Percentiles rank a stretch among this genome's conserved stretches.
These are phyloP conservation scores for Zoanthus sansibaricus DNA, from an alignment of 92 coral and sea anemone species.

Conservation along the genomic window DNA sequence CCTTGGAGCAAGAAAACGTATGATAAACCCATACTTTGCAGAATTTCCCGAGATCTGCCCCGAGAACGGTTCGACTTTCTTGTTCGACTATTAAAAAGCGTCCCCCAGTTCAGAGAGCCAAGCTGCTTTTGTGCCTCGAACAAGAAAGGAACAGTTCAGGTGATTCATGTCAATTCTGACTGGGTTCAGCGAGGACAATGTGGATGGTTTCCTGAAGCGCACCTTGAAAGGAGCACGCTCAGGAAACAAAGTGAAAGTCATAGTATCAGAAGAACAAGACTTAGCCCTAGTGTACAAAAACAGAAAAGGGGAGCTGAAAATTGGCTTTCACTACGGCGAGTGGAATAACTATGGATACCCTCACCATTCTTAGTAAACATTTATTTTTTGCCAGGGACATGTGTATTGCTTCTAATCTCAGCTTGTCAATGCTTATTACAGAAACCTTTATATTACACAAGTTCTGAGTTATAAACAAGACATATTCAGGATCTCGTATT, in stretches of 20 bases:
- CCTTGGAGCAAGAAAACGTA: not conserved
- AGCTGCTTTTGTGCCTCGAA: not conserved
- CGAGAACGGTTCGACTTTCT: not conserved
- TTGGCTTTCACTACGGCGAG: not conserved
- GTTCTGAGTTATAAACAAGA: too few relatives aligned
- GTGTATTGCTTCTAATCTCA: too few relatives aligned
- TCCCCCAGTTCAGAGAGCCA: constrained; percentile 10
- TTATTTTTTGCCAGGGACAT: not conserved
- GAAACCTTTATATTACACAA: too few relatives aligned
- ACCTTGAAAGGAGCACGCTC: constrained; percentile 8
- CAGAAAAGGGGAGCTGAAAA: not conserved
- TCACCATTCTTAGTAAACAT: not conserved
- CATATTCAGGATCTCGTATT: too few relatives aligned
- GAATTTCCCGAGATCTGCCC: constrained; percentile 1
- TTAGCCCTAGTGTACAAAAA: not conserved
- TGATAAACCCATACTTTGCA: not conserved
- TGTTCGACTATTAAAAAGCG: not conserved
- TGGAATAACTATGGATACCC: constrained; percentile 1
- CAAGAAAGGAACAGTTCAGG: not conserved
- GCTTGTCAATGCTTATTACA: too few relatives aligned
- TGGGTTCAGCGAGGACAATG: not conserved
- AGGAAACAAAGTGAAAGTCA: not conserved
- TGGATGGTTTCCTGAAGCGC: not conserved
- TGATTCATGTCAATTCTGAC: not conserved
- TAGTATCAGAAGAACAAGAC: not conserved